These are phyloP conservation scores for Apteryx mantelli DNA, from an alignment of 2,113 vertebrate genomes.

Conservation along the genomic window DNA sequence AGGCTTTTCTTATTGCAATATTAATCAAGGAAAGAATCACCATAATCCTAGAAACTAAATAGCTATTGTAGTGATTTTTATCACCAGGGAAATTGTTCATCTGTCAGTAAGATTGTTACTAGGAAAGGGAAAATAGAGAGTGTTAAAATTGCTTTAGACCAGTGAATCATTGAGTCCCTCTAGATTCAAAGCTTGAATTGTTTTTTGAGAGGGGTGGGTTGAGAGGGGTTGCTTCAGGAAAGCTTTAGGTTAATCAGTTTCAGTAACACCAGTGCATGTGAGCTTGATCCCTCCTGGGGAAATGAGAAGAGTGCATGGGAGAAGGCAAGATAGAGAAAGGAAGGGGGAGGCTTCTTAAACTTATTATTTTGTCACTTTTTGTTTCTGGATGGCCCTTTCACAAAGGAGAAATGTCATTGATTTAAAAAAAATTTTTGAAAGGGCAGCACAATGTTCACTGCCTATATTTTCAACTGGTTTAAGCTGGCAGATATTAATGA, in stretches of 20 bases:
- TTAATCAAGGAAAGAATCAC: constrained; percentile 75
- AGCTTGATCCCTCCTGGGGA: constrained; percentile 49
- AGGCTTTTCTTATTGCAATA: constrained; percentile 66
- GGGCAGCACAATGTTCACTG: neutral
- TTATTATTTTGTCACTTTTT: constrained; percentile 35
- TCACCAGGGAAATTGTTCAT: constrained; percentile 79
- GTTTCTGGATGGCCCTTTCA: constrained; percentile 43
- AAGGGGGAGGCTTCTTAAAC: neutral
- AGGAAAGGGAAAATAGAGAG: constrained; percentile 66
- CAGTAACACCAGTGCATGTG: constrained; percentile 47
- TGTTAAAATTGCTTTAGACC: constrained; percentile 76
- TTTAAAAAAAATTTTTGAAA: neutral
- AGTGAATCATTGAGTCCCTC: constrained; percentile 70
- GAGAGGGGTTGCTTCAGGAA: constrained; percentile 64
- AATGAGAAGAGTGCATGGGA: constrained; percentile 9
- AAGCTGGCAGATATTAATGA: neutral
- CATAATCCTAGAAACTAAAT: constrained; percentile 74
- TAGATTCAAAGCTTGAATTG: constrained; percentile 74
- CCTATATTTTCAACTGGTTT: neutral
- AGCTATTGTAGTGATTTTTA: constrained; percentile 72
- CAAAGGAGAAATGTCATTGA: constrained; percentile 13
- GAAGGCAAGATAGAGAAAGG: constrained; percentile 20
- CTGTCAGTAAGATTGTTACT: constrained; percentile 70
- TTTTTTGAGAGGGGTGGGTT: constrained; percentile 68
- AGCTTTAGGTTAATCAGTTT: constrained; percentile 72